Conservation (phyloP, 2,888 invertebrate genomes). For the Torymus tubicola region DNA sequence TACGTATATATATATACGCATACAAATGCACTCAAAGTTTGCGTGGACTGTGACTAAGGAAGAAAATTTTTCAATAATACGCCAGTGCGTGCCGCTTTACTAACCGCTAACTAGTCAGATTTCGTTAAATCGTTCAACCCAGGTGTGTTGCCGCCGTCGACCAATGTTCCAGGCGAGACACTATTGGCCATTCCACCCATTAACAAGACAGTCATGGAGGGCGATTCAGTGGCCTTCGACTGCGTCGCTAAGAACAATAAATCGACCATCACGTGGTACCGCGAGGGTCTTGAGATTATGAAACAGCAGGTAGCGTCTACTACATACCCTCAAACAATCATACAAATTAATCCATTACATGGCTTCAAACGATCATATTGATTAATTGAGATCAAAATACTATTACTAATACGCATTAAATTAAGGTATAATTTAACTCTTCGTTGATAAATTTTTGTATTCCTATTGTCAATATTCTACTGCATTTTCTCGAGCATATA, state of each 20-base stretch:
- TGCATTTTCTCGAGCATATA: too few relatives aligned
- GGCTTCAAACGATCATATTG: too few relatives aligned
- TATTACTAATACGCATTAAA: too few relatives aligned
- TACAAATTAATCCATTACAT: too few relatives aligned
- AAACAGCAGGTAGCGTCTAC: slow-evolving; percentile 71
- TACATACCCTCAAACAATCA: background rate
- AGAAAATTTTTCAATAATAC: slow-evolving; percentile 21
- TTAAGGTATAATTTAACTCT: too few relatives aligned
- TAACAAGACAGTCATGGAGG: slow-evolving; percentile 92
- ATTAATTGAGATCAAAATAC: too few relatives aligned
- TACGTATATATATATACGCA: background rate
- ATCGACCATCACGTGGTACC: slow-evolving; percentile 80
- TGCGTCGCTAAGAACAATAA: slow-evolving; percentile 88
- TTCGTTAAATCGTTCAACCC: slow-evolving; percentile 75
- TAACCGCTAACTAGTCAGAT: slow-evolving; percentile 74
- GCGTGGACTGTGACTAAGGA: background rate
- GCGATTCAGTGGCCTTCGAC: slow-evolving; percentile 87
- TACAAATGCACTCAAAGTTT: background rate
- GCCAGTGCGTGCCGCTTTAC: slow-evolving; percentile 64
- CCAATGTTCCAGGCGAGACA: slow-evolving; percentile 85
- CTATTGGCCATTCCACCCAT: slow-evolving; percentile 91
- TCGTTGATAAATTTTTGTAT: too few relatives aligned
- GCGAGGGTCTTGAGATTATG: slow-evolving; percentile 77
- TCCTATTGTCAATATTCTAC: too few relatives aligned
- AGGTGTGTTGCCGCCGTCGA: slow-evolving; percentile 73